These are phyloP conservation scores for Platysteira castanea DNA, from an alignment of 2,113 vertebrate genomes.

Conservation along the genomic window DNA sequence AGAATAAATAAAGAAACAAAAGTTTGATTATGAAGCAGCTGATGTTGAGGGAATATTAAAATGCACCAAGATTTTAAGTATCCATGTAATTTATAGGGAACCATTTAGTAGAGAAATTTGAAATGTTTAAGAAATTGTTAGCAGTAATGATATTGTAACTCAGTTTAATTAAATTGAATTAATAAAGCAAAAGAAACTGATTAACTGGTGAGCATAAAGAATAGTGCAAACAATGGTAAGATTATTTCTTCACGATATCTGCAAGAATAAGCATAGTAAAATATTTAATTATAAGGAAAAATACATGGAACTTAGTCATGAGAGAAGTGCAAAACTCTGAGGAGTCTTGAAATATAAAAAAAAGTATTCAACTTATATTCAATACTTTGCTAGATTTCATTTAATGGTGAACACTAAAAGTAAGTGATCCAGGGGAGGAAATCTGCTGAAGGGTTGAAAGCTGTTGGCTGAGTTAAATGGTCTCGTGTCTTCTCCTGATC, in stretches of 20 bases:
- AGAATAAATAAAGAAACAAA: neutral
- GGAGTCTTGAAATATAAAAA: neutral
- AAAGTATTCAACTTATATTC: neutral
- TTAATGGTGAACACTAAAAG: neutral
- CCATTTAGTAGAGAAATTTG: neutral
- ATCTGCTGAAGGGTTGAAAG: neutral
- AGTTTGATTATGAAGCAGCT: neutral
- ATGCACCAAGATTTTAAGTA: neutral
- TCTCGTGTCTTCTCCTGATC: neutral
- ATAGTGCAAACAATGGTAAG: neutral
- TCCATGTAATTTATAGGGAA: neutral
- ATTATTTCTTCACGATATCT: neutral
- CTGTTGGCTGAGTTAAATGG: neutral
- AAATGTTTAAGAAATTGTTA: slow-evolving; percentile 18
- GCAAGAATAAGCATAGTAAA: neutral
- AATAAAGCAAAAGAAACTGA: neutral
- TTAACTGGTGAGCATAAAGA: neutral
- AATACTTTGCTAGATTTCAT: neutral
- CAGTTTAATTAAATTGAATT: slow-evolving; percentile 10
- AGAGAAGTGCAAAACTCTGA: neutral
- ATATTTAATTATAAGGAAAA: neutral
- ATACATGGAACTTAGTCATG: neutral
- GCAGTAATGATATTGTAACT: neutral
- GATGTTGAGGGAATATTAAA: neutral
- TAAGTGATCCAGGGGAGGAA: neutral